These are phyloP conservation scores for Elachura formosa DNA, from an alignment of 2,113 vertebrate species.

Conservation along the genomic window DNA sequence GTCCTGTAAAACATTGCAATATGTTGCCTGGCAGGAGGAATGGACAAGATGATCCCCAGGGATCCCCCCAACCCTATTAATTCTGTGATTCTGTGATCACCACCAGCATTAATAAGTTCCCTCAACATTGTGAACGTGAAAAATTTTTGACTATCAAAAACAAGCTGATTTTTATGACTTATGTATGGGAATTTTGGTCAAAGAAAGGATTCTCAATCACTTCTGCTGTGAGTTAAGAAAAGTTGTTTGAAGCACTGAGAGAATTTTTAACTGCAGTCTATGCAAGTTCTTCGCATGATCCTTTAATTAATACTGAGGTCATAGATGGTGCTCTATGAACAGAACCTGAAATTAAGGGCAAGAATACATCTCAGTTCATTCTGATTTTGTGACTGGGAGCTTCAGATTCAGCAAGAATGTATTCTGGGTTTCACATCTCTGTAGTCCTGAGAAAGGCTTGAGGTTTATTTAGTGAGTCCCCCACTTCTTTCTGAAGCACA, in stretches of 20 bases:
- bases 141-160: not conserved
- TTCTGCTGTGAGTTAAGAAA: not conserved
- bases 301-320: not conserved
- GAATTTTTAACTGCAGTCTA: not conserved
- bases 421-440: not conserved
- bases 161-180: not conserved
- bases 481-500: not conserved
- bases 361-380: not conserved
- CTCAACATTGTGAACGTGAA: fast-evolving
- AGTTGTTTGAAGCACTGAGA: not conserved
- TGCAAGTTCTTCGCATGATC: not conserved
- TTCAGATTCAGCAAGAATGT: not conserved
- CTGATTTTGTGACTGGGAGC: not conserved
- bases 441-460: not conserved
- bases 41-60: not conserved
- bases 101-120: not conserved
- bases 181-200: not conserved
- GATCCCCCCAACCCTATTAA: fast-evolving
- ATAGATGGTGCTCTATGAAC: not conserved
- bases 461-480: not conserved
- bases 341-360: not conserved
- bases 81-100: not conserved
- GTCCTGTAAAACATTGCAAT: not conserved
- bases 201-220: not conserved
- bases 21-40: not conserved